Percentiles rank a stretch among this genome's conserved stretches.
These are phyloP conservation scores for Alexandromys fortis DNA, from an alignment of 2,113 vertebrate genomes.

Conservation along the genomic window DNA sequence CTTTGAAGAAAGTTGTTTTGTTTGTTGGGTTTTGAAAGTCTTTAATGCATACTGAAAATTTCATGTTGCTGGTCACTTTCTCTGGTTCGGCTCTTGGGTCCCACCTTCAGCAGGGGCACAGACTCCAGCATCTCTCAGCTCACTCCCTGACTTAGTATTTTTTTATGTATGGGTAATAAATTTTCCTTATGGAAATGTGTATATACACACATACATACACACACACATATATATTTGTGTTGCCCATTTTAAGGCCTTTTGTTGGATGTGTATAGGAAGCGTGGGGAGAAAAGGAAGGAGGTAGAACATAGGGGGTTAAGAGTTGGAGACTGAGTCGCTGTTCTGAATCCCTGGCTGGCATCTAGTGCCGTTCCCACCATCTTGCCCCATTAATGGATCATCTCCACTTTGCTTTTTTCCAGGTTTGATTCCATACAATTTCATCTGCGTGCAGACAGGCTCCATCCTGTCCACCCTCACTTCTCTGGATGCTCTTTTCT, in stretches of 20 bases:
- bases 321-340: not conserved
- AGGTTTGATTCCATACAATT: conserved; percentile 98
- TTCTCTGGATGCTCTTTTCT: conserved; percentile 95
- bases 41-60: not conserved
- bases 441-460: conserved; percentile 98
- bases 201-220: no score
- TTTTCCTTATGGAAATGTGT: not conserved
- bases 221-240: not conserved
- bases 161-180: not conserved
- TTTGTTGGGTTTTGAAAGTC: no score
- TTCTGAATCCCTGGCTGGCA: not conserved
- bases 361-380: not conserved
- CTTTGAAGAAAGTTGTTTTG: not conserved
- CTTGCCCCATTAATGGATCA: not conserved
- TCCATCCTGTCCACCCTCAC: conserved; percentile 94
- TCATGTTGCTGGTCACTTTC: not conserved
- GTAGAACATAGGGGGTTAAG: not conserved
- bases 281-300: not conserved
- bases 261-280: not conserved
- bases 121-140: not conserved
- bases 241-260: not conserved
- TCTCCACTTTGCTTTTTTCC: conserved; percentile 47
- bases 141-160: not conserved
- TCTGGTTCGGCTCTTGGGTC: not conserved
- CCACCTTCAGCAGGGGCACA: not conserved